Percentiles rank a stretch among this genome's conserved stretches.
Conservation (phyloP, 53 echinoderm and acorn worm species). For the Hippasteria phrygiana region DNA sequence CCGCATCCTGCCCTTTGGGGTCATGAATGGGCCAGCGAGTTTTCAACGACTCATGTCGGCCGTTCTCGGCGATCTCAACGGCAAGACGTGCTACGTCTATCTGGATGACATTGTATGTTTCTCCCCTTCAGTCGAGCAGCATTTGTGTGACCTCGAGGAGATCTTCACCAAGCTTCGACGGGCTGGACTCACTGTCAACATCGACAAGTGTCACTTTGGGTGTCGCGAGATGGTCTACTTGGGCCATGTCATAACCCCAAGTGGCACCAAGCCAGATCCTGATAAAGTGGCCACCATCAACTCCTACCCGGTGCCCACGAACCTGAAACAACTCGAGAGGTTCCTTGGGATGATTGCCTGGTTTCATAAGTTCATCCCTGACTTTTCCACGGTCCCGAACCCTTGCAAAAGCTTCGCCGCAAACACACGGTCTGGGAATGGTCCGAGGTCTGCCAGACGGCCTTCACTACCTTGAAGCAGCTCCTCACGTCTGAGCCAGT, state of each 20-base stretch:
- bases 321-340: conserved; percentile 39
- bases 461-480: conserved; percentile 20
- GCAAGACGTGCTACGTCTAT: conserved; percentile 45
- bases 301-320: conserved; percentile 42
- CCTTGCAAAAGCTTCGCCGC: conserved; percentile 26
- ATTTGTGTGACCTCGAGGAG: conserved; percentile 30
- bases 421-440: conserved; percentile 31
- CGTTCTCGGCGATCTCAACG: conserved; percentile 37
- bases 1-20: conserved; percentile 60
- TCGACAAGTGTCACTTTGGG: conserved; percentile 55
- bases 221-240: not conserved
- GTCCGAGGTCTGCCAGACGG: conserved; percentile 6
- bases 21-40: conserved; percentile 30
- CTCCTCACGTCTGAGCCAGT: conserved; percentile 27
- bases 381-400: conserved; percentile 36
- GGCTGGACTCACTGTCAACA: conserved; percentile 65
- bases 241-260: conserved; percentile 17
- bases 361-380: conserved; percentile 39
- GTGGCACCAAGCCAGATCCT: conserved; percentile 25
- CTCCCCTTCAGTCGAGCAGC: conserved; percentile 12
- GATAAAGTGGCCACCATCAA: conserved; percentile 24
- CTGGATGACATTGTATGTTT: conserved; percentile 43
- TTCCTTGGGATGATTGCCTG: conserved; percentile 57
- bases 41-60: conserved; percentile 53
- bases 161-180: conserved; percentile 23